phyloP scores from a whole-genome alignment of 2,888 invertebrate genomes.

The Eupsilia transversa region DNA sequence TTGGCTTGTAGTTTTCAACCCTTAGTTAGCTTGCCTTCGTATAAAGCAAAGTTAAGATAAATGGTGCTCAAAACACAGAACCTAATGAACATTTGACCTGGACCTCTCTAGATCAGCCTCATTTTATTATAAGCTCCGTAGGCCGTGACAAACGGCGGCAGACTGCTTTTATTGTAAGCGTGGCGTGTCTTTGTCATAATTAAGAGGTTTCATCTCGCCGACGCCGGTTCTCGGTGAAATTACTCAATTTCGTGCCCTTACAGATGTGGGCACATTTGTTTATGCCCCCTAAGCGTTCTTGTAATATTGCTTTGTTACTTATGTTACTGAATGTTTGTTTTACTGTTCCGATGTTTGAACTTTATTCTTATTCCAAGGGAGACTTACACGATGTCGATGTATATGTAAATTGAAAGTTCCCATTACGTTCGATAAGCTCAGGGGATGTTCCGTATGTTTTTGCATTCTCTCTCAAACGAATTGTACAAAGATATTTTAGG shows the following conservation, averaged over 20 bases:
- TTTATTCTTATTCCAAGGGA: conserved; percentile 25
- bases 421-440: conserved; percentile 11
- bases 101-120: conserved; percentile 34
- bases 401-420: conserved; percentile 21
- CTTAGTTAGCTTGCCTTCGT: not conserved
- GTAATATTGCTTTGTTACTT: conserved; percentile 42
- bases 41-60: conserved; percentile 1
- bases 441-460: conserved; percentile 23
- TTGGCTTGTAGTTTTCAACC: too few species aligned
- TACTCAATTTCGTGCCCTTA: conserved; percentile 65
- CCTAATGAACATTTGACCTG: conserved; percentile 50
- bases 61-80: conserved; percentile 19
- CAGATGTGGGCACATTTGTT: conserved; percentile 53
- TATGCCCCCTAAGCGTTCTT: conserved; percentile 28
- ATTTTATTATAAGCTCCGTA: conserved; percentile 48
- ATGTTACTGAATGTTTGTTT: conserved; percentile 25
- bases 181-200: conserved; percentile 70
- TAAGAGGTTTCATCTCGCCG: conserved; percentile 70
- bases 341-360: conserved; percentile 28
- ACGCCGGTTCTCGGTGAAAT: conserved; percentile 60
- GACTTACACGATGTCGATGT: conserved; percentile 9
- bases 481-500: conserved; percentile 15
- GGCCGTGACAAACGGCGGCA: conserved; percentile 54
- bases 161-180: conserved; percentile 59
- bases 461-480: conserved; percentile 13